Percentiles rank a stretch among this genome's conserved stretches.
phyloP scores from a whole-genome alignment of 2,797 vertebrate genomes.

The Melanotaenia parkinsoni region DNA sequence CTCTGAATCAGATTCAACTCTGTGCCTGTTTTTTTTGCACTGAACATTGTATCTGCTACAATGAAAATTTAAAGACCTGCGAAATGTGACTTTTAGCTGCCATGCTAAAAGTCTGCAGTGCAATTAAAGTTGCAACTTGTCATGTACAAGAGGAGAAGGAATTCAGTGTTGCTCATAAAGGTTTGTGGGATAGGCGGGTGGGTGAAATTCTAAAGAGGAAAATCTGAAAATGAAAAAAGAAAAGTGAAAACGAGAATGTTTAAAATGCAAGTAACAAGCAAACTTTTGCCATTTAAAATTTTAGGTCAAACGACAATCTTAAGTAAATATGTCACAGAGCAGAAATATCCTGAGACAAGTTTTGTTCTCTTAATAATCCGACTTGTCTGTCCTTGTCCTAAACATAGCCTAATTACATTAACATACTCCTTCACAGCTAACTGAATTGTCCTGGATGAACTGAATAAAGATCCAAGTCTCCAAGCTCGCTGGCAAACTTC shows the following conservation, averaged over 20 bases:
- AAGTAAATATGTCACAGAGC: conserved; percentile 34
- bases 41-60: neutral
- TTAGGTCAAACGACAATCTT: conserved; percentile 17
- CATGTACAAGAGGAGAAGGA: neutral
- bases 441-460: conserved; percentile 27
- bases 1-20: neutral
- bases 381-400: conserved; percentile 29
- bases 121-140: neutral
- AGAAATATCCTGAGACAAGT: conserved; percentile 17
- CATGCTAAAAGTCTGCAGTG: neutral
- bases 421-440: conserved; percentile 22
- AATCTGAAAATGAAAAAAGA: neutral
- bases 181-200: too few relatives aligned
- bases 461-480: conserved; percentile 23
- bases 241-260: neutral
- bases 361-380: conserved; percentile 26
- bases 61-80: neutral
- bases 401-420: conserved; percentile 50
- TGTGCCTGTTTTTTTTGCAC: neutral
- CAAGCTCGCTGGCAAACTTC: conserved; percentile 7
- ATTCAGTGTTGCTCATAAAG: too few relatives aligned
- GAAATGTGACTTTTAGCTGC: neutral
- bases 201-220: neutral
- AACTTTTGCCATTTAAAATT: conserved; percentile 13
- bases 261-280: conserved; percentile 12